phyloP scores from a whole-genome alignment of 2,888 invertebrate species.

The Rhopalosiphum nymphaeae region DNA sequence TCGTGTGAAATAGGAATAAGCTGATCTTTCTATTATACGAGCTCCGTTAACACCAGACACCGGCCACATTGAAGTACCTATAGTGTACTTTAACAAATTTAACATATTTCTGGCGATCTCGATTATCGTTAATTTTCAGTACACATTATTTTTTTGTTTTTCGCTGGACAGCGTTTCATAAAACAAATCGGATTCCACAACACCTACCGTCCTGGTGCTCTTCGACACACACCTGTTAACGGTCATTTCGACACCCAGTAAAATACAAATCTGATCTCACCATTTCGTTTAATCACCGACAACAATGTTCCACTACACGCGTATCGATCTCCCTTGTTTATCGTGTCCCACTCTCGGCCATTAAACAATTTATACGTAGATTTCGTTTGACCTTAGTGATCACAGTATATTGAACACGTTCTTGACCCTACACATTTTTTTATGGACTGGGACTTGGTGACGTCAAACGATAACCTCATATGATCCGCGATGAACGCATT shows the following conservation, averaged over 20 bases:
- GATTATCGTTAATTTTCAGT: not conserved
- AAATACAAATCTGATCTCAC: no score
- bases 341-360: no score
- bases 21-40: not conserved
- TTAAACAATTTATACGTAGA: not conserved
- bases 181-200: not conserved
- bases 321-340: no score
- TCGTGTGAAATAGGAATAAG: not conserved
- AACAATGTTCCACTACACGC: no score
- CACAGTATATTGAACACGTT: not conserved
- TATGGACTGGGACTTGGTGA: not conserved
- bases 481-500: no score
- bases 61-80: not conserved
- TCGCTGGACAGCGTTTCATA: not conserved
- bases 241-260: no score
- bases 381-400: not conserved
- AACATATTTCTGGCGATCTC: not conserved
- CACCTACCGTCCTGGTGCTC: no score
- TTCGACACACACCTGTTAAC: no score
- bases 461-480: no score
- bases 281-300: no score
- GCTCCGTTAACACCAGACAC: not conserved
- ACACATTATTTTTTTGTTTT: not conserved
- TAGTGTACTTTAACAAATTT: not conserved
- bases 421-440: not conserved